phyloP scores from a whole-genome alignment of 2,797 vertebrate species.

The Pitangus sulphuratus region DNA sequence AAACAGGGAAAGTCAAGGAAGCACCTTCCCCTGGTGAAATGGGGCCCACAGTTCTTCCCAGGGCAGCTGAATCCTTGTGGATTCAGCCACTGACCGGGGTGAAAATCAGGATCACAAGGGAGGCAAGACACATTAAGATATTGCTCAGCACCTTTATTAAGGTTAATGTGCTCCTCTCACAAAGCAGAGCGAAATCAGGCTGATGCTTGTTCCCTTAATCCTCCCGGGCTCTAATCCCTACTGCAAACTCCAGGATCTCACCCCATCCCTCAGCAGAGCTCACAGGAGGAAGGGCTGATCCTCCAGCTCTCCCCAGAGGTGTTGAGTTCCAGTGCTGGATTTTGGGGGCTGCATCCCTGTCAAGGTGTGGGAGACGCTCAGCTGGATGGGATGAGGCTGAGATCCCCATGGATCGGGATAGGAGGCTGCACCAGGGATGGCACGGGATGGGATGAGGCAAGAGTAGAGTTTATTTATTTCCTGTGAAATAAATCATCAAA shows the following conservation, averaged over 20 bases:
- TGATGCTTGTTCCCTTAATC: conserved; percentile 38
- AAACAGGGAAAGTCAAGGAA: not conserved
- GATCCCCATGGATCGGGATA: not conserved
- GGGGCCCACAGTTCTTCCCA: not conserved
- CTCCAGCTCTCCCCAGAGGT: rapidly evolving
- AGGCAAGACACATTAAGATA: not conserved
- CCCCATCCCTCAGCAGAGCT: not conserved
- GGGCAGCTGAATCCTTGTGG: not conserved
- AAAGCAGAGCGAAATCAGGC: conserved; percentile 26
- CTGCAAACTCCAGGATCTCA: not conserved
- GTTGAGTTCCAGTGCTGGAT: rapidly evolving
- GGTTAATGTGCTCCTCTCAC: conserved; percentile 24
- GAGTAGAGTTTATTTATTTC: not conserved
- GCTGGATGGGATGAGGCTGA: not conserved
- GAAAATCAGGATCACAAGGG: not conserved
- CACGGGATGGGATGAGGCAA: rapidly evolving
- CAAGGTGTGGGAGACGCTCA: not conserved
- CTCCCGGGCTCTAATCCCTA: not conserved
- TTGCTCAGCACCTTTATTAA: conserved; percentile 6
- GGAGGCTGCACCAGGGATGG: not conserved
- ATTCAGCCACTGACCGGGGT: rapidly evolving
- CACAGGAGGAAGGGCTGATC: not conserved
- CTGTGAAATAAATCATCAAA: not conserved
- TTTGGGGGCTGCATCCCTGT: not conserved
- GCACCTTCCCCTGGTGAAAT: not conserved